Conservation (phyloP, 92 coral and sea anemone species). For the Paragorgia papillata region DNA sequence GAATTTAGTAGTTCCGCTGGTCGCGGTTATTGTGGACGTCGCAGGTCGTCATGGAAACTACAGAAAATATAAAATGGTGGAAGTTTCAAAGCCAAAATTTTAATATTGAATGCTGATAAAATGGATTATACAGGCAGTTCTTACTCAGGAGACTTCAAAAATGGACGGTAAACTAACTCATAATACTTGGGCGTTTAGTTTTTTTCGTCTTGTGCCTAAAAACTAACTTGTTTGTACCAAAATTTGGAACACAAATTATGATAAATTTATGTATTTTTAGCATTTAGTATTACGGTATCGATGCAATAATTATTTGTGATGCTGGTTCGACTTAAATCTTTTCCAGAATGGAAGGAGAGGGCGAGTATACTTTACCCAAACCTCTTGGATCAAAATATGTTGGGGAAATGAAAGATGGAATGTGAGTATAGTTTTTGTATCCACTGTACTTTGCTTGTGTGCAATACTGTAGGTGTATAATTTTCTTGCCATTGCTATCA, state of each 20-base stretch:
- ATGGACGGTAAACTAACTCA: conserved; percentile 75
- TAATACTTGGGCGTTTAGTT: background rate
- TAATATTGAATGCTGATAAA: conserved; percentile 3
- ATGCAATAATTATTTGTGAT: background rate
- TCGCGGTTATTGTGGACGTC: conserved; percentile 9
- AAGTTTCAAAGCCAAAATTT: conserved; percentile 15
- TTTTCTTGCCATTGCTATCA: no score
- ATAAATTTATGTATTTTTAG: no score
- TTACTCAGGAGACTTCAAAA: conserved; percentile 84
- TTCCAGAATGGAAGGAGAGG: conserved; percentile 93
- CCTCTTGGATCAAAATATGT: conserved; percentile 82
- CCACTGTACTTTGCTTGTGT: background rate
- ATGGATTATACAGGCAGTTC: conserved; percentile 98
- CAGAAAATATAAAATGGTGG: conserved; percentile 9
- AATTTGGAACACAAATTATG: no score
- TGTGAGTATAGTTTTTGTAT: conserved; percentile 74
- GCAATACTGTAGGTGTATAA: background rate
- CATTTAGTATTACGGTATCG: no score
- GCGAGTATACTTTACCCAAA: conserved; percentile 81
- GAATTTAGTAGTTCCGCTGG: conserved; percentile 5
- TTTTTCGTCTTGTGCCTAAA: no score
- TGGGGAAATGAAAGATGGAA: conserved; percentile 97
- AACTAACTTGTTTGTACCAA: no score
- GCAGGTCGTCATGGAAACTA: background rate
- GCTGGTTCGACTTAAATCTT: background rate